Conservation (phyloP, 1,140 invertebrate species). For the Drosophila lacteicornis region DNA sequence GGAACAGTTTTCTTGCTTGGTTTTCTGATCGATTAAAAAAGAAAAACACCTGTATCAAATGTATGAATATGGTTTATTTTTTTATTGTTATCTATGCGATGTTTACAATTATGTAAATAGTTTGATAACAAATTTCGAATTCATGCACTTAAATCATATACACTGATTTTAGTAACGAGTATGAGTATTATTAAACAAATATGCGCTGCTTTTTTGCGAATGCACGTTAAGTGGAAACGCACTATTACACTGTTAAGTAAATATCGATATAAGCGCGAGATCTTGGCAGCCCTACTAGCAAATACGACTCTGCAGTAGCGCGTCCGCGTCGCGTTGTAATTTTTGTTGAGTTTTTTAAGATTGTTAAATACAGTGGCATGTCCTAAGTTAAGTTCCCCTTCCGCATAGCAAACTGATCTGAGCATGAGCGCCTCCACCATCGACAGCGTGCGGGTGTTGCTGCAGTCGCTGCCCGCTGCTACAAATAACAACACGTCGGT, state of each 20-base stretch:
- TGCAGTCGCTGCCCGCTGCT: conserved; percentile 70
- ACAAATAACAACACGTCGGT: conserved; percentile 19
- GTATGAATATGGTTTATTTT: too few species aligned
- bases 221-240: neutral
- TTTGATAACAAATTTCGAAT: too few species aligned
- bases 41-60: too few species aligned
- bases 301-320: conserved; percentile 60
- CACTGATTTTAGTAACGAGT: too few species aligned
- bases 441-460: conserved; percentile 65
- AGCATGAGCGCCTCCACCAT: conserved; percentile 62
- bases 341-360: conserved; percentile 63
- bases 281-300: neutral
- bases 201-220: neutral
- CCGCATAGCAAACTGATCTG: neutral
- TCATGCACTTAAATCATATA: too few species aligned
- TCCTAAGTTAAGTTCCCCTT: conserved; percentile 34
- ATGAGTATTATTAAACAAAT: neutral
- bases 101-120: too few species aligned
- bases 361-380: conserved; percentile 52
- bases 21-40: too few species aligned
- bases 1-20: too few species aligned
- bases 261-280: conserved; percentile 15
- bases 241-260: neutral
- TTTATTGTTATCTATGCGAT: too few species aligned
- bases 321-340: conserved; percentile 66